Evolutionary conservation across 2,113 vertebrate species (phyloP).

Genomic region (Montifringilla adamsi): DNA sequence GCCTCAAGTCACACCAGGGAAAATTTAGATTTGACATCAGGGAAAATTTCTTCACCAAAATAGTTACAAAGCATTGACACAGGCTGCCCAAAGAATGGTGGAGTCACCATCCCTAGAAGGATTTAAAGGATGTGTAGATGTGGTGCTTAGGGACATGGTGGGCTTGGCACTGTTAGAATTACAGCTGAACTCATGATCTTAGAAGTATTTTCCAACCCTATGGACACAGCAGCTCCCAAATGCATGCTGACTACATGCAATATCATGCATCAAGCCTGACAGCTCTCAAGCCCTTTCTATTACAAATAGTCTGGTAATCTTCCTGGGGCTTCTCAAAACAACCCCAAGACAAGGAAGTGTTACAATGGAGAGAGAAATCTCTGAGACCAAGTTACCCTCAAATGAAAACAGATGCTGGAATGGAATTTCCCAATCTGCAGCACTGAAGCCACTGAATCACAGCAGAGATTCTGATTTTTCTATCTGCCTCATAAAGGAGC

Average conservation of each 20-base stretch:
- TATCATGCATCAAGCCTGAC: neutral
- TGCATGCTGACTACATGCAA: neutral
- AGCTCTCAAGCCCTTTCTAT: neutral
- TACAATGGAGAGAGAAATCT: neutral
- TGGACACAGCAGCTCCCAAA: neutral
- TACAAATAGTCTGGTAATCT: neutral
- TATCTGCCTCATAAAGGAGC: neutral
- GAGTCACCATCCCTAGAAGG: neutral
- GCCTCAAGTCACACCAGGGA: neutral
- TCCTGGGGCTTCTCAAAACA: neutral
- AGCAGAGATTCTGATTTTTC: neutral
- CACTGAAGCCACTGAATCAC: neutral
- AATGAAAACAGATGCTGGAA: neutral
- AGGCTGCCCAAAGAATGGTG: neutral
- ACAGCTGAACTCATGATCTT: neutral
- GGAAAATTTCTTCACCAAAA: neutral
- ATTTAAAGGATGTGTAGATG: neutral
- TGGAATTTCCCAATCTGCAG: neutral
- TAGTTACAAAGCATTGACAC: neutral
- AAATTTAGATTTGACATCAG: neutral
- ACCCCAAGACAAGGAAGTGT: neutral
- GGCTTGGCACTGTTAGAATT: neutral
- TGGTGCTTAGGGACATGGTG: neutral
- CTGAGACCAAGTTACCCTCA: neutral
- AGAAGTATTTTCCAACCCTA: neutral